Evolutionary conservation across 2,797 vertebrate genomes (phyloP).

Genomic region (Megaceryle alcyon): DNA sequence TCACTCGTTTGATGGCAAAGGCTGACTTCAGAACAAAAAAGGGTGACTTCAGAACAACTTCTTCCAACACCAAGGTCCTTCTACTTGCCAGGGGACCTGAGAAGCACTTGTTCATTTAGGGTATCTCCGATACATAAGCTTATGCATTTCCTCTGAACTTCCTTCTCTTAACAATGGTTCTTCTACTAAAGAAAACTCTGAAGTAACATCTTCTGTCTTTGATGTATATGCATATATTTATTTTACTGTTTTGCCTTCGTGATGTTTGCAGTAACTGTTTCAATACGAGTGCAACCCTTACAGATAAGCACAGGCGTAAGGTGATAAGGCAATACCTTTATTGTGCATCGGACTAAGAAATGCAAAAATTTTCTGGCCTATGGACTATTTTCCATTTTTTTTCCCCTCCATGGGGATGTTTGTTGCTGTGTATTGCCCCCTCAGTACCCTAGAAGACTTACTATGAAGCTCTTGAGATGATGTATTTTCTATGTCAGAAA

Average conservation of each 20-base stretch:
- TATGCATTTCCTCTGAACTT: not conserved
- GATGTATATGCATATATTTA: not conserved
- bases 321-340: not conserved
- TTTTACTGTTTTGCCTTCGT: not conserved
- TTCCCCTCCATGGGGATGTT: accelerated
- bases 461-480: not conserved
- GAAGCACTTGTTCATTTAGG: not conserved
- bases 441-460: not conserved
- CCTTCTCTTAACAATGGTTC: not conserved
- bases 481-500: not conserved
- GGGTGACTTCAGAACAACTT: not conserved
- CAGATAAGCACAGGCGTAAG: not conserved
- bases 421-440: not conserved
- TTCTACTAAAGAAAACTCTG: not conserved
- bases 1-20: not conserved
- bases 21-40: not conserved
- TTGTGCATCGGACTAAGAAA: not conserved
- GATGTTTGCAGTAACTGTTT: not conserved
- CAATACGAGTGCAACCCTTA: not conserved
- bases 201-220: not conserved
- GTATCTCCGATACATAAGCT: not conserved
- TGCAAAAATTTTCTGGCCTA: not conserved
- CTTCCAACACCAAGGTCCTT: not conserved
- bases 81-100: not conserved
- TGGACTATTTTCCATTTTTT: not conserved